Evolutionary conservation across 2,888 invertebrate species (phyloP), one percentile per base, ranked within the genome.

Genomic region (Agrotis ipsilon): DNA sequence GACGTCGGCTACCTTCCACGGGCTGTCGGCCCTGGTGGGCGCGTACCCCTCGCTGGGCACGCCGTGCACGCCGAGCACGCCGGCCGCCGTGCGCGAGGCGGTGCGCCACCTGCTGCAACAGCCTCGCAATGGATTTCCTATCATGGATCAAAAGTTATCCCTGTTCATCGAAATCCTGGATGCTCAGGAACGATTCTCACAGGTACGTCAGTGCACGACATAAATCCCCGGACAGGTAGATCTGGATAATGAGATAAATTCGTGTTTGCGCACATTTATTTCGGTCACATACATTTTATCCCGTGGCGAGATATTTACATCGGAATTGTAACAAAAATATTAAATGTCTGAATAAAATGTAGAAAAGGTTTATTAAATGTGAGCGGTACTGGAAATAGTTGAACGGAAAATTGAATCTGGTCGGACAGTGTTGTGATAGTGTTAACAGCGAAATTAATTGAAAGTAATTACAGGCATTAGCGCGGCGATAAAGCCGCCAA

Each of bases 121-220:
- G 91, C 97, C 98, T 18, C 95, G 98, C 73, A 98, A 98, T 89
- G 98, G 98, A 27, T 97, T 98, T 93, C 97, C 97, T 87, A 97
- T 97, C 90, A 97, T 97, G 94, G 98, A 98, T 89, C 98, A 98
- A 94, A 97, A 98, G 91, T 97, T 98, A 89, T 97, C 97, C 55
- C 96, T 98, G 61, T 98, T 98, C 94, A 97, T 98, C 91, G 98
- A 98, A 89, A 98, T 98, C 86, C 96, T 98, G 92, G 98, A 98
- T 91, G 97, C 98, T 67, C 98, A 98, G 96, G 98, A 98, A 91
- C 96, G 97, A 90, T 97, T 98, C 90, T 98, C 98, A 89, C 97
- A 98, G 98, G 98, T 98, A 89, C 85, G 86, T 63, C 67, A 27
- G 76, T 64, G 77, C 48, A 24, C 19, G 43, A 27, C 51, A 45